Percentiles rank a stretch among this genome's conserved stretches.
These are phyloP conservation scores for Strix uralensis DNA, from an alignment of 2,113 vertebrate species.

Conservation along the genomic window DNA sequence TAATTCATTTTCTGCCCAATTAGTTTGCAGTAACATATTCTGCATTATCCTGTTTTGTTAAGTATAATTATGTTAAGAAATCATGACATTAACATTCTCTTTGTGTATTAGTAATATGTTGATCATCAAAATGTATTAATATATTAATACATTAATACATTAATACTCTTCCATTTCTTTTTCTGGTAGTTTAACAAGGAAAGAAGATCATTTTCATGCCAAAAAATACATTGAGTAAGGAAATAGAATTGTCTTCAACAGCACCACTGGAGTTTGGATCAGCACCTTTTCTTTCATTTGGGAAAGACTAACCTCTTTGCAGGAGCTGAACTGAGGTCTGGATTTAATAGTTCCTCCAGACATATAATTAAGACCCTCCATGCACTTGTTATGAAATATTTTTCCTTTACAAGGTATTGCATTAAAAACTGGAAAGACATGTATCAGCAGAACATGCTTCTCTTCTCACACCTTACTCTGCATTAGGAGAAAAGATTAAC, in stretches of 20 bases:
- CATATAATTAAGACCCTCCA: not conserved
- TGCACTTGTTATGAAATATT: not conserved
- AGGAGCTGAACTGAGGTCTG: not conserved
- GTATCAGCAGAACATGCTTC: not conserved
- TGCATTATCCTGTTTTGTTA: not conserved
- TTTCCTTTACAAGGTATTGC: not conserved
- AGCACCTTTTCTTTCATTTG: not conserved
- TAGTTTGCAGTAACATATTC: not conserved
- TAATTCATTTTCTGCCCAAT: not conserved
- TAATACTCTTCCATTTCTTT: not conserved
- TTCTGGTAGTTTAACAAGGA: not conserved
- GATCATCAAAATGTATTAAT: not conserved
- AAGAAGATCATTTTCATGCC: not conserved
- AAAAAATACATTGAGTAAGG: not conserved
- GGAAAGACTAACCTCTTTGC: not conserved
- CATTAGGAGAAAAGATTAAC: not conserved
- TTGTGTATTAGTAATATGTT: not conserved
- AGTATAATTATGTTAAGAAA: conserved; percentile 7
- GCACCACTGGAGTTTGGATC: not conserved
- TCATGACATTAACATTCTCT: not conserved
- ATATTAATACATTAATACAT: not conserved
- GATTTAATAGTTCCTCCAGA: not conserved
- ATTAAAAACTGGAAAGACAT: not conserved
- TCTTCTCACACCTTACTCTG: not conserved
- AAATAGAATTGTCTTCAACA: not conserved